A percentile compares a stretch with the other conserved stretches of the same genome.
Conservation (phyloP, 2,888 invertebrate genomes). For the Onthophagus sagittarius region DNA sequence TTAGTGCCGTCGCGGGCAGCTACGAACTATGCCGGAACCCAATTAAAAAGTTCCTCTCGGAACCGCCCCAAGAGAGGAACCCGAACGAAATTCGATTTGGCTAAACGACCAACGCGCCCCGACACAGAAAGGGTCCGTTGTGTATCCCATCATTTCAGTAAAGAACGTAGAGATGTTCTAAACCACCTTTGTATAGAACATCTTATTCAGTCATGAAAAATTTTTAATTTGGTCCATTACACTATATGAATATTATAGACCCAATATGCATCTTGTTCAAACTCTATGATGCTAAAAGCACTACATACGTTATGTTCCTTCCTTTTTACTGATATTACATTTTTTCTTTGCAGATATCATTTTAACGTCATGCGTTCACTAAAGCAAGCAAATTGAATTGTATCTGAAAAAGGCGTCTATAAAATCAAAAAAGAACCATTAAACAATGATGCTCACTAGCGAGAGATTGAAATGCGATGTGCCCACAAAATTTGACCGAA, state of each 20-base stretch:
- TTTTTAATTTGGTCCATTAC: no score
- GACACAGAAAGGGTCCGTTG: no score
- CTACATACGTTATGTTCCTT: no score
- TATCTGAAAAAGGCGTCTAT: background rate
- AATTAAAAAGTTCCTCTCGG: background rate
- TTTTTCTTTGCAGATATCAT: background rate
- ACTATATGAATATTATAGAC: no score
- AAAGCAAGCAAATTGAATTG: background rate
- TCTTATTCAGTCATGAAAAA: no score
- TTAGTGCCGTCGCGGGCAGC: constrained; percentile 1
- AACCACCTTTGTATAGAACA: no score
- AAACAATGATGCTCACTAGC: constrained; percentile 9
- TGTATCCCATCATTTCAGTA: no score
- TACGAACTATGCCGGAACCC: background rate
- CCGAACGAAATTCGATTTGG: background rate
- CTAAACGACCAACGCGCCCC: background rate
- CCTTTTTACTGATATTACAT: background rate
- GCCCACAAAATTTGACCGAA: constrained; percentile 37
- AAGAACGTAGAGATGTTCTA: no score
- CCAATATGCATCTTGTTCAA: no score
- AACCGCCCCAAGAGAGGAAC: background rate
- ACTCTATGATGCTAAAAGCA: no score
- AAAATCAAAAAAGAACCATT: background rate
- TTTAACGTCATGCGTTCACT: background rate
- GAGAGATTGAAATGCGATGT: constrained; percentile 41